phyloP scores from a whole-genome alignment of 2,797 vertebrate genomes.

The Mormyrus proboscirostris region DNA sequence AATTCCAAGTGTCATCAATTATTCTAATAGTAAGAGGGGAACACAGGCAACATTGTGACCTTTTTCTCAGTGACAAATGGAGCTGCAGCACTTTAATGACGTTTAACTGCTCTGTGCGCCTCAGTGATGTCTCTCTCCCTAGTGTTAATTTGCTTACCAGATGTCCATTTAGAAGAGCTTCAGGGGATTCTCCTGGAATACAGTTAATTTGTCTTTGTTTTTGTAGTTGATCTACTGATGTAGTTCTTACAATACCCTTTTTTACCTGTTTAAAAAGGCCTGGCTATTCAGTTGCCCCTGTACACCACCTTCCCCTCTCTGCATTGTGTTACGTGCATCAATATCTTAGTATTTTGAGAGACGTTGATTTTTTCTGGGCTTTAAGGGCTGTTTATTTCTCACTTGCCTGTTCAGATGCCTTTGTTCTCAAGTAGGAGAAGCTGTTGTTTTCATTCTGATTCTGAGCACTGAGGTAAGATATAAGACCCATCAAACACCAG shows the following conservation, averaged over 20 bases:
- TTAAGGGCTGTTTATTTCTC: conserved; percentile 14
- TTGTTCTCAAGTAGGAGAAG: background rate
- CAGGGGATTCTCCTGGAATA: background rate
- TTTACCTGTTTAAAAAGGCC: background rate
- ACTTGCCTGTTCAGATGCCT: background rate
- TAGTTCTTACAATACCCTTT: background rate
- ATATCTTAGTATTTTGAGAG: background rate
- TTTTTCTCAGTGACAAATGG: background rate
- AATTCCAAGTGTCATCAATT: background rate
- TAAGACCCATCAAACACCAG: background rate
- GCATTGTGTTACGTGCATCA: background rate
- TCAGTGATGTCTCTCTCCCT: background rate
- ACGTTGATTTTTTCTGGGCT: conserved; percentile 16
- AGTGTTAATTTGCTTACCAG: conserved; percentile 3
- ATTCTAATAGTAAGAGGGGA: conserved; percentile 20
- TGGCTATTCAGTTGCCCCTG: background rate
- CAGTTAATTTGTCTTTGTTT: background rate
- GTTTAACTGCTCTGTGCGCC: background rate
- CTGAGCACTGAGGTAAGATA: background rate
- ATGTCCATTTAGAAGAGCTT: conserved; percentile 3
- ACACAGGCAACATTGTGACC: background rate
- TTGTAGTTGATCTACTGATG: background rate
- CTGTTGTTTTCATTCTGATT: background rate
- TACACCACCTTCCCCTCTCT: background rate
- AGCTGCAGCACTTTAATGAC: background rate